phyloP scores from a whole-genome alignment of 2,797 vertebrate genomes.

The Enteromius fasciolatus region DNA sequence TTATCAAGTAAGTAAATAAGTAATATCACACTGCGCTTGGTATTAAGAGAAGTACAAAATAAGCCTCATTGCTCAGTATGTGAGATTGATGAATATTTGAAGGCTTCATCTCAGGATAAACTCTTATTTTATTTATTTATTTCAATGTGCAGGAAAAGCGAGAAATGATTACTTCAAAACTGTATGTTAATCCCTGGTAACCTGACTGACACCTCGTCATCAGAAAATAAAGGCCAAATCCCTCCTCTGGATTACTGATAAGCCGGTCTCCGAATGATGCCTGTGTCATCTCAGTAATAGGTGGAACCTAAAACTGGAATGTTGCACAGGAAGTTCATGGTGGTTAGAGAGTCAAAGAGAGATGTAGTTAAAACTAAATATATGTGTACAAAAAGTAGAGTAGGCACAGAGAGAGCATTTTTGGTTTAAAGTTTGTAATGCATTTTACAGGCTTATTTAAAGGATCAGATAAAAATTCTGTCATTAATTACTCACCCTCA shows the following conservation, averaged over 20 bases:
- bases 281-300: constrained; percentile 51
- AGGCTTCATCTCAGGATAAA: constrained; percentile 38
- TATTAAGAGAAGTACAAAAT: constrained; percentile 72
- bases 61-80: constrained; percentile 56
- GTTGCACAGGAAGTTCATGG: constrained; percentile 57
- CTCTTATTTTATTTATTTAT: constrained; percentile 29
- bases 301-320: constrained; percentile 40
- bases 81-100: constrained; percentile 63
- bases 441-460: too few relatives aligned
- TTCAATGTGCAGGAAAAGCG: constrained; percentile 51
- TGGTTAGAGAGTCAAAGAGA: constrained; percentile 8
- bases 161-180: constrained; percentile 57
- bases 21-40: constrained; percentile 64
- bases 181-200: constrained; percentile 61
- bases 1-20: constrained; percentile 72
- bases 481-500: too few relatives aligned
- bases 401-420: not conserved
- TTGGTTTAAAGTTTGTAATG: not conserved
- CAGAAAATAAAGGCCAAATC: constrained; percentile 59
- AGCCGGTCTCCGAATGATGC: not conserved
- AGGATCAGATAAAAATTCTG: too few relatives aligned
- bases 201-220: constrained; percentile 50
- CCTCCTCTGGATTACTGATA: constrained; percentile 56
- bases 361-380: not conserved
- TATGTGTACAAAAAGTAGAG: not conserved